phyloP scores from a whole-genome alignment of 2,797 vertebrate species.

The Tokudaia tokunoshimensis region DNA sequence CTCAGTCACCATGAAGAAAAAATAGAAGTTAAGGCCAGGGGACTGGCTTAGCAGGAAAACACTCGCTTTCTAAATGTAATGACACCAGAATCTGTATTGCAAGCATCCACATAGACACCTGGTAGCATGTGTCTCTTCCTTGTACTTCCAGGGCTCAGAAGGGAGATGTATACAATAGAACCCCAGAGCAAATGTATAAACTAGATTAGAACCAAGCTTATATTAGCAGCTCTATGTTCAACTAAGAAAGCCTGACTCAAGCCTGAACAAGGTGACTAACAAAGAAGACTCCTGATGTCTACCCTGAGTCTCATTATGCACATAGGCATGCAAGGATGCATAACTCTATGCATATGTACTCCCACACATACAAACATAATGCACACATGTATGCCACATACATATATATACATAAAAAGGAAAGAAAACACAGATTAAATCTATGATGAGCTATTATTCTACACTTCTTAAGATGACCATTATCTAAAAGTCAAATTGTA shows the following conservation, averaged over 20 bases:
- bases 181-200: too few relatives aligned
- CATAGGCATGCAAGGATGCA: neutral
- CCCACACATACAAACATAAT: neutral
- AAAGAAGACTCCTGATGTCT: neutral
- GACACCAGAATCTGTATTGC: neutral
- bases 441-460: neutral
- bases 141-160: neutral
- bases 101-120: neutral
- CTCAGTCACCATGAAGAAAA: neutral
- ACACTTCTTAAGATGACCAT: neutral
- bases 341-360: neutral
- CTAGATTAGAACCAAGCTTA: too few relatives aligned
- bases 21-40: neutral
- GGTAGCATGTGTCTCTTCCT: too few relatives aligned
- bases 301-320: neutral
- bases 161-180: neutral
- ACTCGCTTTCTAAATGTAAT: neutral
- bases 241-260: neutral
- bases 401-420: neutral
- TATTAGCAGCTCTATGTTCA: neutral
- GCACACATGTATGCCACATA: neutral
- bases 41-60: neutral
- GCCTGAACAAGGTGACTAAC: neutral
- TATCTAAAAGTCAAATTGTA: neutral
- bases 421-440: neutral